Conservation (phyloP, 2,113 vertebrate species). For the Forbesichthys papilliferus region DNA sequence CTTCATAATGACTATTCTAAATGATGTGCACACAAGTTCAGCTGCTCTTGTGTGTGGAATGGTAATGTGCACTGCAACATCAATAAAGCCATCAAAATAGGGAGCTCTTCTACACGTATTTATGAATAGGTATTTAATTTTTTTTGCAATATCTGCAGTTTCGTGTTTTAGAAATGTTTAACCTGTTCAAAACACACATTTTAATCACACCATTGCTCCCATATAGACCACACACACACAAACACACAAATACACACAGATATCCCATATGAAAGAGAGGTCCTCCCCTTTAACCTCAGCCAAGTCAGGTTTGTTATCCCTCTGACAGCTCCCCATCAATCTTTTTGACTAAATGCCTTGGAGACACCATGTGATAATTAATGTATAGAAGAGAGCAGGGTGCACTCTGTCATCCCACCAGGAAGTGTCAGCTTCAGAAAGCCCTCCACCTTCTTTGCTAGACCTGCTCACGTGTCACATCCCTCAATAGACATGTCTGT, state of each 20-base stretch:
- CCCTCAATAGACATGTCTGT: slow-evolving; percentile 51
- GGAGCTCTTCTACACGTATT: not conserved
- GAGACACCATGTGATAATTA: slow-evolving; percentile 73
- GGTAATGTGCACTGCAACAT: slow-evolving; percentile 1
- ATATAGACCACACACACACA: not conserved
- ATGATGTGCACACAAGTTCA: slow-evolving; percentile 12
- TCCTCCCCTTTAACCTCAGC: slow-evolving; percentile 49
- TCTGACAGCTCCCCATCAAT: slow-evolving; percentile 68
- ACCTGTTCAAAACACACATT: no score
- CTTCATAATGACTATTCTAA: not conserved
- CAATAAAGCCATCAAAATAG: slow-evolving; percentile 6
- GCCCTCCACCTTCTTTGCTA: slow-evolving; percentile 29
- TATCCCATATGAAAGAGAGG: slow-evolving; percentile 53
- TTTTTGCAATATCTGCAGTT: not conserved
- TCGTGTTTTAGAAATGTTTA: no score
- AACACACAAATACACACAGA: slow-evolving; percentile 5
- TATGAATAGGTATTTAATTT: not conserved
- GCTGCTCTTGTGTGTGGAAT: slow-evolving; percentile 4
- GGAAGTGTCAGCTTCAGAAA: slow-evolving; percentile 52
- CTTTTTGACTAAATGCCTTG: slow-evolving; percentile 74
- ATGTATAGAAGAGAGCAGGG: slow-evolving; percentile 63
- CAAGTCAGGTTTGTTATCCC: slow-evolving; percentile 67
- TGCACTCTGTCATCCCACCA: slow-evolving; percentile 69
- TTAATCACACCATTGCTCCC: no score
- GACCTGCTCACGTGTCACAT: slow-evolving; percentile 51